A percentile compares a stretch with the other conserved stretches of the same genome.
phyloP scores from a whole-genome alignment of 2,797 vertebrate genomes.

The Malacoctenus gilli region DNA sequence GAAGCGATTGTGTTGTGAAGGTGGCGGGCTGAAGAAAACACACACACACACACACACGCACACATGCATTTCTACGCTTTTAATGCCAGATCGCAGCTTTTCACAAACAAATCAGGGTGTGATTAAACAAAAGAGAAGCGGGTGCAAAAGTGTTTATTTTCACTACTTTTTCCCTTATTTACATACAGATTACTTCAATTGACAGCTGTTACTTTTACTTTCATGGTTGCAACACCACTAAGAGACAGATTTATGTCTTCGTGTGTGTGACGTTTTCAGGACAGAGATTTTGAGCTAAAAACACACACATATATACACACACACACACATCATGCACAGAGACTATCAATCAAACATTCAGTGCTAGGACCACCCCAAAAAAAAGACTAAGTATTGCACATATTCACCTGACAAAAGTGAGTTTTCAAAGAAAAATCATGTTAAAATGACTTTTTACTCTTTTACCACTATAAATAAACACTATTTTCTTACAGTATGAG shows the following conservation, averaged over 20 bases:
- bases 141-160: slow-evolving; percentile 1
- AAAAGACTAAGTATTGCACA: slow-evolving; percentile 48
- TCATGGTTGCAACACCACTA: slow-evolving; percentile 9
- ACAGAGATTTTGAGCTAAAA: background rate
- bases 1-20: no score
- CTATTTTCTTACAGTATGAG: background rate
- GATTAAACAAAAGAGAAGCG: slow-evolving; percentile 23
- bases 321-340: slow-evolving; percentile 62
- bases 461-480: slow-evolving; percentile 14
- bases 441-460: slow-evolving; percentile 23
- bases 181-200: slow-evolving; percentile 39
- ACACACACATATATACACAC: slow-evolving; percentile 24
- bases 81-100: slow-evolving; percentile 49
- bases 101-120: slow-evolving; percentile 38
- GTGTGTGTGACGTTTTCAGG: slow-evolving; percentile 23
- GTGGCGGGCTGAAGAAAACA: background rate
- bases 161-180: slow-evolving; percentile 56
- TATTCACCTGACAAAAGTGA: slow-evolving; percentile 32
- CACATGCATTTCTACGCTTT: slow-evolving; percentile 38
- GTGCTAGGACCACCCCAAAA: slow-evolving; percentile 8
- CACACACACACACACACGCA: background rate
- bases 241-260: slow-evolving; percentile 20
- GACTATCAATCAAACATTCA: slow-evolving; percentile 37
- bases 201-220: slow-evolving; percentile 8
- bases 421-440: slow-evolving; percentile 17